phyloP scores from a whole-genome alignment of 2,888 invertebrate species.

The Parascotia fuliginaria region DNA sequence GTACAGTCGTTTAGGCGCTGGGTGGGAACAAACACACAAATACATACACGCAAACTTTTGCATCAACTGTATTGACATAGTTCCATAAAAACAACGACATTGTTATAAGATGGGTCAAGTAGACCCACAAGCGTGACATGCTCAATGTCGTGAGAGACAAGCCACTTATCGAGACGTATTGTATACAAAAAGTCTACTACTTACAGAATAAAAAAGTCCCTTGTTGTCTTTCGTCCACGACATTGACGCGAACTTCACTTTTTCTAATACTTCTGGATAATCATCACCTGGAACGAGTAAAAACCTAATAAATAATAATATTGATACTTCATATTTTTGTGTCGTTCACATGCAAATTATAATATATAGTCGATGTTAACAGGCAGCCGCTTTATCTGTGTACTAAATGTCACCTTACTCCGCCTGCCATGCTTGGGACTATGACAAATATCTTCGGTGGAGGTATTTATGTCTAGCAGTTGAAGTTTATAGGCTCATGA shows the following conservation, averaged over 20 bases:
- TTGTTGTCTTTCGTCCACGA: conserved; percentile 98
- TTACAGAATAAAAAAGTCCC: conserved; percentile 97
- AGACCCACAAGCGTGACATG: conserved; percentile 11
- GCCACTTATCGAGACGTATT: background rate
- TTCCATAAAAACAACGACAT: conserved; percentile 11
- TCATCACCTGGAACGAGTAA: conserved; percentile 87
- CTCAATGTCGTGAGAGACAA: conserved; percentile 13
- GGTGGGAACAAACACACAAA: no score
- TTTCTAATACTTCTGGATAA: conserved; percentile 94
- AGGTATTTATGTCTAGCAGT: no score
- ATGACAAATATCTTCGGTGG: no score
- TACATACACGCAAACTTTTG: no score
- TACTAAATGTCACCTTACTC: no score
- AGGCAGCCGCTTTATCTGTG: no score
- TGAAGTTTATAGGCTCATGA: no score
- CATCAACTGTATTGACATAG: background rate
- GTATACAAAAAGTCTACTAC: conserved; percentile 43
- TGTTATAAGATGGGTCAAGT: conserved; percentile 8
- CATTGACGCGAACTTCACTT: conserved; percentile 96
- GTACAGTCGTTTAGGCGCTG: no score
- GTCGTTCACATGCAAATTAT: no score
- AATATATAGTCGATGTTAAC: no score
- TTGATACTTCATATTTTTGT: no score
- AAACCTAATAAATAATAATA: background rate
- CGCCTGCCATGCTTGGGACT: no score